Conservation (phyloP, 2,113 vertebrate genomes). For the Vimba vimba region DNA sequence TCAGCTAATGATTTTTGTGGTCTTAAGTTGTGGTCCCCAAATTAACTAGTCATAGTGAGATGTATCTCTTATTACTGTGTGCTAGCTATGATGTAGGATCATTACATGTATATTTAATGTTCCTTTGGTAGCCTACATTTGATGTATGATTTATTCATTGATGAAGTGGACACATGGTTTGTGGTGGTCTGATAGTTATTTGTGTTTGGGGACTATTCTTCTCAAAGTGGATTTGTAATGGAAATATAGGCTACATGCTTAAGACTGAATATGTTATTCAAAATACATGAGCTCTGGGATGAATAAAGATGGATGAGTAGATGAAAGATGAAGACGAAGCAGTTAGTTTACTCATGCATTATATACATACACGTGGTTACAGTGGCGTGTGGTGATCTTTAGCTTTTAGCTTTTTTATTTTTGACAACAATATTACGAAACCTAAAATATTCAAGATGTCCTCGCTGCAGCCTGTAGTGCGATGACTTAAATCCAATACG, state of each 20-base stretch:
- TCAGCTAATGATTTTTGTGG: neutral
- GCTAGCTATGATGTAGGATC: neutral
- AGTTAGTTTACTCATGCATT: neutral
- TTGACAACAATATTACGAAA: too few species aligned
- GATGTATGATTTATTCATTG: neutral
- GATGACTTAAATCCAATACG: too few species aligned
- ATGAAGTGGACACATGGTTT: neutral
- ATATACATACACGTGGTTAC: neutral
- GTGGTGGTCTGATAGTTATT: neutral
- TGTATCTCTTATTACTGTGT: neutral
- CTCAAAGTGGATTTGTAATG: neutral
- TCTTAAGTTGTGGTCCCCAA: neutral
- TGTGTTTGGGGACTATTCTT: neutral
- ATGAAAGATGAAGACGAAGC: neutral
- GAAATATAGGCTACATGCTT: neutral
- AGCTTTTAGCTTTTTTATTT: too few species aligned
- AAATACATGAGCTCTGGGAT: neutral
- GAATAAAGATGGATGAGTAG: neutral
- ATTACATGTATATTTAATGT: neutral
- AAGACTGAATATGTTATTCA: neutral
- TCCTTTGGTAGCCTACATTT: neutral
- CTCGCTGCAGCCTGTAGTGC: too few species aligned
- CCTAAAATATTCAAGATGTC: too few species aligned
- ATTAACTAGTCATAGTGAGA: neutral
- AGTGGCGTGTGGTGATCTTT: too few species aligned